Conservation (phyloP, 2,797 vertebrate genomes). For the Chaenodraco wilsoni region DNA sequence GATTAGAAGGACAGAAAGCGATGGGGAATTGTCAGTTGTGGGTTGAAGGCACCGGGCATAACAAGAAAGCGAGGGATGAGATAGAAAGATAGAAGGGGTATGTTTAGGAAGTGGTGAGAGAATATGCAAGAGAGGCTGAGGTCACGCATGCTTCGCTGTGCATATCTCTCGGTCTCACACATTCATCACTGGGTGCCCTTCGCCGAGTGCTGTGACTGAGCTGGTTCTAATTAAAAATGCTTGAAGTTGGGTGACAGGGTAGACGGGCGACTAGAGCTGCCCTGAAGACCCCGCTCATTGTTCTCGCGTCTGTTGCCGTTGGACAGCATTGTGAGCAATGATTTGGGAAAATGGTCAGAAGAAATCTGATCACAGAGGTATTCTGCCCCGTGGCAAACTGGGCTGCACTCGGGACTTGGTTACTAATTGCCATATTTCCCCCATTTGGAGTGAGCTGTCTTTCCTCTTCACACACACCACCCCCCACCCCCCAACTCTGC, state of each 20-base stretch:
- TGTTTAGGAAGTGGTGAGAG: constrained; percentile 20
- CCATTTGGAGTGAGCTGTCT: constrained; percentile 69
- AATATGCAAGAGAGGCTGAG: constrained; percentile 35
- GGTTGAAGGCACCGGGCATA: constrained; percentile 33
- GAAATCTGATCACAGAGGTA: constrained; percentile 73
- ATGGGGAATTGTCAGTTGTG: constrained; percentile 15
- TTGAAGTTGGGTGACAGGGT: constrained; percentile 49
- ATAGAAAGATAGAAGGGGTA: not conserved
- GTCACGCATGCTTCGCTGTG: constrained; percentile 16
- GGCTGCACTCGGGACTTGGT: constrained; percentile 70
- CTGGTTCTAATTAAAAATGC: constrained; percentile 57
- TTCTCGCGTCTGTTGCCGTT: constrained; percentile 46
- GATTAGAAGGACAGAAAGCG: constrained; percentile 36
- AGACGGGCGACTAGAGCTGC: constrained; percentile 40
- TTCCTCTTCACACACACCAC: constrained; percentile 59
- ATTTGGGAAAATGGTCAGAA: constrained; percentile 73
- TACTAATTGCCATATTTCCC: constrained; percentile 76
- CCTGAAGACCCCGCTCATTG: constrained; percentile 50
- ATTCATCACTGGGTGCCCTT: constrained; percentile 13
- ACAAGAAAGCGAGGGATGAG: constrained; percentile 1
- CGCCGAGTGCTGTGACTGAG: constrained; percentile 20
- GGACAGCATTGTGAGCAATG: constrained; percentile 47
- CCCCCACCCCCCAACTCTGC: constrained; percentile 27
- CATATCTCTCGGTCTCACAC: constrained; percentile 24
- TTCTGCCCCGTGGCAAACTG: constrained; percentile 70